These are phyloP conservation scores for Ciconia boyciana DNA, from an alignment of 2,113 vertebrate species.

Conservation along the genomic window DNA sequence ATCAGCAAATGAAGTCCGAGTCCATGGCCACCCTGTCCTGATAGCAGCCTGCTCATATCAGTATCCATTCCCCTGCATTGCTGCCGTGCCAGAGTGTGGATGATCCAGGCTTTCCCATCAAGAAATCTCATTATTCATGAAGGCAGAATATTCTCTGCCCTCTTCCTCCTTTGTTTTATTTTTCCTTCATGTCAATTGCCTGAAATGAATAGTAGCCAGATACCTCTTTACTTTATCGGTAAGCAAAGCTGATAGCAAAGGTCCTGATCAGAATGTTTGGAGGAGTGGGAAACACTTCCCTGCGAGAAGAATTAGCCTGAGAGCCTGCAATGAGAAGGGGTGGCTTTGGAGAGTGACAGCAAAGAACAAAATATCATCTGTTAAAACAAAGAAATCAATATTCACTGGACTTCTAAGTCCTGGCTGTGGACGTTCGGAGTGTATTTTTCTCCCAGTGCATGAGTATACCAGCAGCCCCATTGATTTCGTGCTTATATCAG, in stretches of 20 bases:
- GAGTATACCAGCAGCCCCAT: slow-evolving; percentile 23
- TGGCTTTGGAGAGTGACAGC: slow-evolving; percentile 2
- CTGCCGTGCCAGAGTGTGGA: not conserved
- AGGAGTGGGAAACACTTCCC: not conserved
- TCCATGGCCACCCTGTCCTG: not conserved
- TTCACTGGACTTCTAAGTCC: slow-evolving; percentile 1
- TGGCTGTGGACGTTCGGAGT: not conserved
- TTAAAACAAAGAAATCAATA: slow-evolving; percentile 49
- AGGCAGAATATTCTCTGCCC: not conserved
- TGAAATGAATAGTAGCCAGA: not conserved
- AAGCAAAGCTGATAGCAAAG: not conserved
- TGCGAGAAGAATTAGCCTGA: not conserved
- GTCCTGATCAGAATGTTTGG: not conserved
- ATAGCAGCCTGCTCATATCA: not conserved
- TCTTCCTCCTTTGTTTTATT: not conserved
- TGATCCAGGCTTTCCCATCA: not conserved
- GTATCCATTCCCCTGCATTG: not conserved
- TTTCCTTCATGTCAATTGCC: not conserved
- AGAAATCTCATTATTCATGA: not conserved
- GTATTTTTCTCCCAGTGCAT: slow-evolving; percentile 26
- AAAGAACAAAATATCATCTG: not conserved
- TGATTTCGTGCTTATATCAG: slow-evolving; percentile 56
- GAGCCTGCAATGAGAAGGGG: not conserved
- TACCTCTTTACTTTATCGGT: not conserved
- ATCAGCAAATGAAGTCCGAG: not conserved